A percentile compares a stretch with the other conserved stretches of the same genome.
phyloP scores from a whole-genome alignment of 2,113 vertebrate genomes.

The Corythornis cristatus region DNA sequence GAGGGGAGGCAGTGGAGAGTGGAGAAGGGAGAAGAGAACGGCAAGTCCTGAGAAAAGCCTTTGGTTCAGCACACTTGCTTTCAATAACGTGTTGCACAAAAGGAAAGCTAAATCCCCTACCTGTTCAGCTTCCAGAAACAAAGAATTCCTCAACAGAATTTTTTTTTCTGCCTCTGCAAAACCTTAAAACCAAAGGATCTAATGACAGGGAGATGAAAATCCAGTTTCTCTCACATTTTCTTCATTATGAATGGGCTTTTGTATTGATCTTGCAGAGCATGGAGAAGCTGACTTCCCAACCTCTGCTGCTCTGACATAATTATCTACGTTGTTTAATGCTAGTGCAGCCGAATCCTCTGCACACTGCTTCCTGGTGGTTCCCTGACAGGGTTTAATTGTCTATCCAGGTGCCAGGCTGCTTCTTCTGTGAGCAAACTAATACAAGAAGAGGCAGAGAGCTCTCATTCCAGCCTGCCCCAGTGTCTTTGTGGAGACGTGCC shows the following conservation, averaged over 20 bases:
- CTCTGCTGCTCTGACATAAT: neutral
- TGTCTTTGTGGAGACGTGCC: neutral
- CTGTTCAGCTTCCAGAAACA: slow-evolving; percentile 29
- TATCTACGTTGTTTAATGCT: slow-evolving; percentile 30
- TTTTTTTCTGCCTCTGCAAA: neutral
- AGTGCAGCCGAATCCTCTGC: neutral
- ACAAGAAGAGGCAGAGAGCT: neutral
- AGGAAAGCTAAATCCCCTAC: neutral
- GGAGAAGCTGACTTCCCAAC: slow-evolving; percentile 2
- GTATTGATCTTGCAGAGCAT: slow-evolving; percentile 37
- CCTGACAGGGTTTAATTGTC: slow-evolving; percentile 51
- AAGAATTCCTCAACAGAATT: slow-evolving; percentile 35
- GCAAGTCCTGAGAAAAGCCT: neutral
- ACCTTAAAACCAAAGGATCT: slow-evolving; percentile 13
- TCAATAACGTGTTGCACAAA: neutral
- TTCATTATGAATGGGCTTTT: slow-evolving; percentile 33
- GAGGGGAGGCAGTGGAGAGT: neutral
- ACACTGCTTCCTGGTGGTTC: slow-evolving; percentile 42
- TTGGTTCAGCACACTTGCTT: neutral
- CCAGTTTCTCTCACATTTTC: slow-evolving; percentile 19
- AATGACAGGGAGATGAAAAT: slow-evolving; percentile 45
- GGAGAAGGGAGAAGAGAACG: neutral
- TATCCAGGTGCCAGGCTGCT: slow-evolving; percentile 12
- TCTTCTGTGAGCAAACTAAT: slow-evolving; percentile 23
- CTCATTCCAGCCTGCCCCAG: neutral